Evolutionary conservation across 1,140 invertebrate species (phyloP).

Genomic region (Drosophila equinoxialis): DNA sequence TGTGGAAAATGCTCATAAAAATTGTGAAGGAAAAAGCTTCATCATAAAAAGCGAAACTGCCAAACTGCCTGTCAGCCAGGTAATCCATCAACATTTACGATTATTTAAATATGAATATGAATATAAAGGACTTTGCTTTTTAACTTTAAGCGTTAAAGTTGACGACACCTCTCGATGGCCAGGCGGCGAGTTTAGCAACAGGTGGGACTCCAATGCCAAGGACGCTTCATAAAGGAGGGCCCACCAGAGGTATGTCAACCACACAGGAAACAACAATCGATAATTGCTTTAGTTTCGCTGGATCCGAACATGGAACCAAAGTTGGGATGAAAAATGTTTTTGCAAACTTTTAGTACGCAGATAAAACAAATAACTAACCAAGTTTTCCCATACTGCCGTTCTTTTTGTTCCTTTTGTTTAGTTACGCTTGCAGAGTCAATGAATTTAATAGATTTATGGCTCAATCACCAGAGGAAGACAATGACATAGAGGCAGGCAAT

Average conservation of each 20-base stretch:
- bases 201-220: constrained; percentile 32
- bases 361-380: not conserved
- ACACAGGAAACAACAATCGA: constrained; percentile 23
- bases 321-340: constrained; percentile 37
- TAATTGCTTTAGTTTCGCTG: constrained; percentile 24
- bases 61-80: constrained; percentile 41
- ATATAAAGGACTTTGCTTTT: constrained; percentile 31
- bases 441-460: constrained; percentile 21
- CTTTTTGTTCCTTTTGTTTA: constrained; percentile 8
- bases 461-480: constrained; percentile 46
- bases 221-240: not conserved
- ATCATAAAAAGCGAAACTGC: constrained; percentile 25
- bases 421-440: constrained; percentile 33
- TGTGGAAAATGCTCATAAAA: constrained; percentile 9
- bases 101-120: constrained; percentile 55
- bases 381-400: not conserved
- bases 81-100: constrained; percentile 74
- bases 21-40: constrained; percentile 2
- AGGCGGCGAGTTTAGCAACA: constrained; percentile 26
- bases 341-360: constrained; percentile 38
- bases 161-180: not conserved
- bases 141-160: constrained; percentile 22
- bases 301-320: not conserved
- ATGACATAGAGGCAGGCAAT: constrained; percentile 31
- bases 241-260: not conserved